Conservation (phyloP, 2,113 vertebrate genomes). For the Trematocara marginatum region DNA sequence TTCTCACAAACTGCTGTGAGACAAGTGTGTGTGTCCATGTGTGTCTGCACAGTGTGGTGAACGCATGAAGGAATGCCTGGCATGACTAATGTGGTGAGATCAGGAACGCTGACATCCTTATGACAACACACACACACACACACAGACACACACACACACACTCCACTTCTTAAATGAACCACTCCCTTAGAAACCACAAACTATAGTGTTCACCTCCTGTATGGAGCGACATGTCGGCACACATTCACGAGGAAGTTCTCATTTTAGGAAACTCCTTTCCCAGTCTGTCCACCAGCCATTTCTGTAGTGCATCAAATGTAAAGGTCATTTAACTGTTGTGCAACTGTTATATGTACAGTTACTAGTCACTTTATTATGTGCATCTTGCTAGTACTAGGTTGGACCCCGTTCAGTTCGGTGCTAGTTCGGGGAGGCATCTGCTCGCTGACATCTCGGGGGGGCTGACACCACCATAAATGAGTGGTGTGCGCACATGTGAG, state of each 20-base stretch:
- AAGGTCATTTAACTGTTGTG: neutral
- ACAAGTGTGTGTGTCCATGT: neutral
- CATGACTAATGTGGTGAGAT: conserved; percentile 52
- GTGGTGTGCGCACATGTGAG: neutral
- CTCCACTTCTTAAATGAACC: neutral
- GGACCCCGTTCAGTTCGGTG: neutral
- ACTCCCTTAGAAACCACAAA: conserved; percentile 48
- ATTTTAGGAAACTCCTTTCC: neutral
- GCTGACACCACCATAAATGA: neutral
- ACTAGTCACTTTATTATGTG: neutral
- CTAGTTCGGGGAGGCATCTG: neutral
- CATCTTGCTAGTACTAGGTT: neutral
- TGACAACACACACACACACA: neutral
- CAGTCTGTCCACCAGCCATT: neutral
- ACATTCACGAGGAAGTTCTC: conserved; percentile 17
- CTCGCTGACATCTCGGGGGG: neutral
- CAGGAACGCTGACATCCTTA: conserved; percentile 41
- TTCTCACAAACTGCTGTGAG: conserved; percentile 4
- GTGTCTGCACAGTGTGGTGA: neutral
- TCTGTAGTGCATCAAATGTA: neutral
- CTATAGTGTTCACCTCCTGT: neutral
- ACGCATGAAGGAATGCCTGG: conserved; percentile 52
- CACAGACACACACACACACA: neutral
- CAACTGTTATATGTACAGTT: neutral
- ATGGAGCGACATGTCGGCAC: neutral